Evolutionary conservation across 2,797 vertebrate species (phyloP).

Genomic region (Chiroxiphia lanceolata): DNA sequence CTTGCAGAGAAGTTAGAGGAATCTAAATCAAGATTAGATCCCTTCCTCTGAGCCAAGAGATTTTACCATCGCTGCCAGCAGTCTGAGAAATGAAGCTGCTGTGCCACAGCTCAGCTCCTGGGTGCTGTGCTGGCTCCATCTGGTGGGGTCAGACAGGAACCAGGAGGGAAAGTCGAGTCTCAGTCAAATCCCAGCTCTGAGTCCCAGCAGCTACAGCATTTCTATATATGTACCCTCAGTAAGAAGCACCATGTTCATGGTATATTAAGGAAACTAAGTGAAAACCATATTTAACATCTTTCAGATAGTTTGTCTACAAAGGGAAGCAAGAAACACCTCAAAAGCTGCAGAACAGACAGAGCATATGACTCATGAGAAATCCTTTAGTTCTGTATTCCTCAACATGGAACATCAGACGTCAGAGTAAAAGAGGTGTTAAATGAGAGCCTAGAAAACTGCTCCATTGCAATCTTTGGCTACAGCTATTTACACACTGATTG

Average conservation of each 20-base stretch:
- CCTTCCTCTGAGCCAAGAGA: neutral
- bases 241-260: neutral
- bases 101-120: neutral
- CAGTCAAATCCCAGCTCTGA: neutral
- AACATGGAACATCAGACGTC: neutral
- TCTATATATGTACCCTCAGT: neutral
- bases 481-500: neutral
- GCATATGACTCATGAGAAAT: neutral
- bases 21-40: neutral
- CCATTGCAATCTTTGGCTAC: neutral
- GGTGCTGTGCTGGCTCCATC: slow-evolving; percentile 23
- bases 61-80: neutral
- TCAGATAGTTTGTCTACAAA: neutral
- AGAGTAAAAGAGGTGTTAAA: neutral
- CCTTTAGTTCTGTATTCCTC: neutral
- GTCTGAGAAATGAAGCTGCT: neutral
- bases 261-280: neutral
- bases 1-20: neutral
- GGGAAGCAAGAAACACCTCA: neutral
- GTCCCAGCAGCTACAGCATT: neutral
- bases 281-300: neutral
- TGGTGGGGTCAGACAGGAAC: neutral
- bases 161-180: neutral
- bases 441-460: neutral
- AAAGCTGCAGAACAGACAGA: neutral